Conservation (phyloP, 1,140 invertebrate species). For the Listronotus oregonensis region DNA sequence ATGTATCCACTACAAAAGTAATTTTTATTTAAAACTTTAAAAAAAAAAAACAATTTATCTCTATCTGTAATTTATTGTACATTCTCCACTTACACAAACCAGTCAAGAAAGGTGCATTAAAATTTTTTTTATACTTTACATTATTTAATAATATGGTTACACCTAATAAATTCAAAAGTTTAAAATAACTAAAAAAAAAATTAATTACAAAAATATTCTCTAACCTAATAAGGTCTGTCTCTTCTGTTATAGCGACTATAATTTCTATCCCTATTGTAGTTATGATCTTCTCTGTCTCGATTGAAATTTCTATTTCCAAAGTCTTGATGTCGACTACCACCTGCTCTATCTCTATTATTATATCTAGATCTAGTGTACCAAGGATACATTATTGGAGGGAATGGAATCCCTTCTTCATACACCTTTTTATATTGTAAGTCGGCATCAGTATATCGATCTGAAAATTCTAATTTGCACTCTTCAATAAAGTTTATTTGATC, state of each 20-base stretch:
- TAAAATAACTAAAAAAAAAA: no score
- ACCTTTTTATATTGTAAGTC: slow-evolving; percentile 50
- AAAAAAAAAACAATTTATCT: no score
- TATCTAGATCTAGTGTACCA: slow-evolving; percentile 46
- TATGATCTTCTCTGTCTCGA: slow-evolving; percentile 12
- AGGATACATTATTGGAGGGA: slow-evolving; percentile 49
- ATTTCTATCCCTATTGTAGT: slow-evolving; percentile 19
- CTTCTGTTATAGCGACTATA: slow-evolving; percentile 19
- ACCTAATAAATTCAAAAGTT: no score
- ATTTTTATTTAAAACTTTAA: no score
- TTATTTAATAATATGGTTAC: no score
- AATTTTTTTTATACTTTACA: no score
- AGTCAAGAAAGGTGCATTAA: no score
- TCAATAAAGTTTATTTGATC: slow-evolving; percentile 50
- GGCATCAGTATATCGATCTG: slow-evolving; percentile 47
- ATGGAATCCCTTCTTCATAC: slow-evolving; percentile 45
- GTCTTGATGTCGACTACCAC: slow-evolving; percentile 24
- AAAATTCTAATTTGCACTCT: slow-evolving; percentile 51
- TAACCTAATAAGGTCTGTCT: slow-evolving; percentile 29
- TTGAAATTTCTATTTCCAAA: slow-evolving; percentile 24
- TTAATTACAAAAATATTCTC: neutral
- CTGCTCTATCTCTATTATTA: slow-evolving; percentile 28
- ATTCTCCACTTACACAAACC: no score
- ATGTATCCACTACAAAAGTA: no score
- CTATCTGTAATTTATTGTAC: no score